A percentile compares a stretch with the other conserved stretches of the same genome.
These are phyloP conservation scores for Corvus hawaiiensis DNA, from an alignment of 2,113 vertebrate genomes.

Conservation along the genomic window DNA sequence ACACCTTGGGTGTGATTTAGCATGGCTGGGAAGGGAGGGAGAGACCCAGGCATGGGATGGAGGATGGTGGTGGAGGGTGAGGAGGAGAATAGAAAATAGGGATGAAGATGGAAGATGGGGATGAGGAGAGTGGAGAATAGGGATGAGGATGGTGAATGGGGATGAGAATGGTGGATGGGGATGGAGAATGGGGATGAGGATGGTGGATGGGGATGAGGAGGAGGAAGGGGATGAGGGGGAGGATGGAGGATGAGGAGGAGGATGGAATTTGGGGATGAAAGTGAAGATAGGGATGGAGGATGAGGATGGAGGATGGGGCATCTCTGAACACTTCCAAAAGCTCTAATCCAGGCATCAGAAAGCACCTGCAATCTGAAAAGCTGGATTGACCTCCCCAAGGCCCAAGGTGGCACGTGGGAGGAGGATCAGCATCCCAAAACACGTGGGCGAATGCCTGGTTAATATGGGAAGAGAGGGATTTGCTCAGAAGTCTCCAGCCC, in stretches of 20 bases:
- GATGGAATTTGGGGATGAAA: not conserved
- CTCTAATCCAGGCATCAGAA: not conserved
- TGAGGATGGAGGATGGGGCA: not conserved
- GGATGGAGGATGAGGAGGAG: too few relatives aligned
- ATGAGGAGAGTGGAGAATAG: not conserved
- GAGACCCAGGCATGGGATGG: accelerated
- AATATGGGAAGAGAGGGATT: not conserved
- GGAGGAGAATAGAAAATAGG: not conserved
- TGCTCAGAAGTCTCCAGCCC: not conserved
- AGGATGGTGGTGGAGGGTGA: not conserved
- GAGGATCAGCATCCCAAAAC: not conserved
- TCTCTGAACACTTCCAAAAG: not conserved
- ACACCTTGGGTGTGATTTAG: not conserved
- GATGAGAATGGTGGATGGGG: not conserved
- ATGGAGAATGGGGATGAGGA: not conserved
- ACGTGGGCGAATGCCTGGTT: accelerated
- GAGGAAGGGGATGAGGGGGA: not conserved
- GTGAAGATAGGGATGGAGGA: not conserved
- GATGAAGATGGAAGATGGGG: not conserved
- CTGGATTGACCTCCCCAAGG: not conserved
- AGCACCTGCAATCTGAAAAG: not conserved
- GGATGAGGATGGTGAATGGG: not conserved
- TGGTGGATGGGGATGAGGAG: not conserved
- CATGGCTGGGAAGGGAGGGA: not conserved
- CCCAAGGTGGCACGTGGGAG: not conserved